Conservation (phyloP, 2,888 invertebrate species). For the Tanaodytes sp. region DNA sequence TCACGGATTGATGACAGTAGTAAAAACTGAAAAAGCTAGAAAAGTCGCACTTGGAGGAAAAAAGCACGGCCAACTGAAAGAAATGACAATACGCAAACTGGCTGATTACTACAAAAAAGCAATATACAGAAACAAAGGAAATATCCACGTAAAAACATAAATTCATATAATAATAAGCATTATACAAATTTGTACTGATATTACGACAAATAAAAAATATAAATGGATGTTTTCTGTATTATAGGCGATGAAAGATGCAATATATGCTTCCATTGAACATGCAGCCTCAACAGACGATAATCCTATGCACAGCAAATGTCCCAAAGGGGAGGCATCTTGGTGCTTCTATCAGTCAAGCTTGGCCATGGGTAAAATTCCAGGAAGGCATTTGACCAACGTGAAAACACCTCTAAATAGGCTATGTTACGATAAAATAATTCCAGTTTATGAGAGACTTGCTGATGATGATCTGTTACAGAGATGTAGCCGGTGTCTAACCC, state of each 20-base stretch:
- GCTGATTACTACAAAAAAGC: not conserved
- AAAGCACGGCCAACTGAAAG: not conserved
- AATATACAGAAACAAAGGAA: not conserved
- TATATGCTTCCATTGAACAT: conserved; percentile 1
- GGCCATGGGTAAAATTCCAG: conserved; percentile 15
- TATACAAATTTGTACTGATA: not conserved
- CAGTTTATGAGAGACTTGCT: conserved; percentile 17
- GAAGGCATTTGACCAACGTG: conserved; percentile 15
- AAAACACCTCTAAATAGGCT: conserved; percentile 7
- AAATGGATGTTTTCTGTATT: not conserved
- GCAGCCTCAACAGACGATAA: not conserved
- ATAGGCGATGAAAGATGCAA: conserved; percentile 5
- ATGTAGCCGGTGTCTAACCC: conserved; percentile 22
- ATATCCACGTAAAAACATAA: not conserved
- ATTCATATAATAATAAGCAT: no score
- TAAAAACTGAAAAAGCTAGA: no score
- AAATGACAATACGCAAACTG: not conserved
- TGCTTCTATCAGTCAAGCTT: conserved; percentile 38
- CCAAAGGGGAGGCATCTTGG: not conserved
- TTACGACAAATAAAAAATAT: not conserved
- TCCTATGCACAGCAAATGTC: not conserved
- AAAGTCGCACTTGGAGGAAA: not conserved
- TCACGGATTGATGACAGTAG: no score
- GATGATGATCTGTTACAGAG: conserved; percentile 16
- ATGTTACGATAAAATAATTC: conserved; percentile 19